Base-by-base conservation (phyloP, 37 sponge, comb jelly and placozoan species). In the Hexactinellida sp. region DNA sequence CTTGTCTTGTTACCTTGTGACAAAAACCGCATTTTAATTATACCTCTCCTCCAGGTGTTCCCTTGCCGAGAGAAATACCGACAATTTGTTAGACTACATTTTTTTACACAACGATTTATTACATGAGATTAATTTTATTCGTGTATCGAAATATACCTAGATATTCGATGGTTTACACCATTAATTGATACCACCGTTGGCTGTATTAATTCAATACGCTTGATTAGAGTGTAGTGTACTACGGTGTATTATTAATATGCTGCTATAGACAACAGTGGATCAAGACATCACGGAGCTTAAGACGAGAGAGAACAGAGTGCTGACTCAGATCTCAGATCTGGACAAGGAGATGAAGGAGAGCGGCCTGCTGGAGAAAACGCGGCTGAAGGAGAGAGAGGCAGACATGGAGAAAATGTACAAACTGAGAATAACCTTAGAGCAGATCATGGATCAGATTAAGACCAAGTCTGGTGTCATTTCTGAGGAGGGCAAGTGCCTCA, bases 341-440 rank as follows among this genome's bases (percentile, higher is more conserved):
- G 30, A n/a, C 32, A 63, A 63, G 34, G 76, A 63, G 34, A 63
- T 63, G 76, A 63, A 63, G 13, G 76, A 63, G 76, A 63, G 28
- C 5, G 3, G 76, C 13, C 76, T 63, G 25, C 3, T 63, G 25
- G 76, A 63, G 76, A 63, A 63, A 23, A 63, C 21, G 5, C 3
- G 76, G 5, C 13, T 63, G 76, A 63, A 63, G 34, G 76, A 63
- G 76, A 63, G 76, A 63, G 76, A n/a, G 34, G 21, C 76, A n/a
- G 76, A 63, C 34, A 63, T n/a, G 76, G 76, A 63, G 76, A 63
- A 63, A 23, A 63, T 63, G 76, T 63, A 63, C 34, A 63, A 63
- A n/a, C 34, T 63, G 3, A 63, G 76, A 63, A 63, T 63, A 3
- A 63, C 76, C 34, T n/a, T 63, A n/a, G 76, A 63, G 13, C 76